These are phyloP conservation scores for Misgurnus anguillicaudatus DNA, from an alignment of 2,113 vertebrate genomes.

Conservation along the genomic window DNA sequence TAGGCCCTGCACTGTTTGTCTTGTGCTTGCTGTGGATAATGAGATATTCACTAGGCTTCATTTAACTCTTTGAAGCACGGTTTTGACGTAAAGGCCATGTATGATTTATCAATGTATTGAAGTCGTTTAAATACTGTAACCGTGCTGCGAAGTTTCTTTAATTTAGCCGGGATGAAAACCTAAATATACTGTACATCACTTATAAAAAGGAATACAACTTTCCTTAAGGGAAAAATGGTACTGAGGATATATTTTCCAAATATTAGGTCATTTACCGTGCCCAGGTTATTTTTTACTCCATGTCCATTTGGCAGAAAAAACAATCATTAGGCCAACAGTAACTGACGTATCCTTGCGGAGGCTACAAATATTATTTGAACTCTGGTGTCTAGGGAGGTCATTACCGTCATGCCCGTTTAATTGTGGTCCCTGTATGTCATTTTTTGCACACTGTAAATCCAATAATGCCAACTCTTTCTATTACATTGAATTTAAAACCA, in stretches of 20 bases:
- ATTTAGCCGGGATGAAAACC: too few relatives aligned
- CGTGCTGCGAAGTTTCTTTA: neutral
- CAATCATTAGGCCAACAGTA: slow-evolving; percentile 37
- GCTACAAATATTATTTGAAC: slow-evolving; percentile 55
- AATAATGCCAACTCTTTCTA: slow-evolving; percentile 22
- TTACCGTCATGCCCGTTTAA: slow-evolving; percentile 56
- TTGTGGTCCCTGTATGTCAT: slow-evolving; percentile 34
- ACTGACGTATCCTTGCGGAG: slow-evolving; percentile 40
- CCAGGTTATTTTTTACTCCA: slow-evolving; percentile 31
- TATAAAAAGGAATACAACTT: slow-evolving; percentile 12
- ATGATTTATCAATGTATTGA: neutral
- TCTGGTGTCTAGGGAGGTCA: slow-evolving; percentile 47
- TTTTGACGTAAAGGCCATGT: neutral
- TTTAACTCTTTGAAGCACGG: neutral
- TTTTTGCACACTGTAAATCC: slow-evolving; percentile 44
- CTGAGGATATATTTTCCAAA: slow-evolving; percentile 47
- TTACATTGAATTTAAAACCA: neutral
- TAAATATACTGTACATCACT: neutral
- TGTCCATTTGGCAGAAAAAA: slow-evolving; percentile 45
- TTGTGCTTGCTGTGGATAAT: neutral
- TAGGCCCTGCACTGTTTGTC: slow-evolving; percentile 3
- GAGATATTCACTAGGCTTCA: neutral
- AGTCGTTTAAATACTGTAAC: neutral
- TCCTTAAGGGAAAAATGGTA: slow-evolving; percentile 5
- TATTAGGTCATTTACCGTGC: slow-evolving; percentile 40